phyloP scores from a whole-genome alignment of 2,888 invertebrate genomes.

The Doris montereyensis region DNA sequence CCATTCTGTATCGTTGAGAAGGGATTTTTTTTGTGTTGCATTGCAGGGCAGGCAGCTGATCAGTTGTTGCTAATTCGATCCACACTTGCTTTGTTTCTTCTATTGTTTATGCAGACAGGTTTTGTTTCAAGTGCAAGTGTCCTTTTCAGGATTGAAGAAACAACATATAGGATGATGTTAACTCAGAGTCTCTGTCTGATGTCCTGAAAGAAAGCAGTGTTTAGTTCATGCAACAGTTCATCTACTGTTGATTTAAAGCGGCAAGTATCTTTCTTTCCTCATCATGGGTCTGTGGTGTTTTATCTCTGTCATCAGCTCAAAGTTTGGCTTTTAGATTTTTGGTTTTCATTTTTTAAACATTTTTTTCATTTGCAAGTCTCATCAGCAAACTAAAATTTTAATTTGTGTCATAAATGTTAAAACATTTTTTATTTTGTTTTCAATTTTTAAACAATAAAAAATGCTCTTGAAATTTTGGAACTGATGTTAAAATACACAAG shows the following conservation, averaged over 20 bases:
- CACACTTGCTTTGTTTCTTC: conserved; percentile 50
- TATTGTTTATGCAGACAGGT: conserved; percentile 51
- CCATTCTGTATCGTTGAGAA: too few relatives aligned
- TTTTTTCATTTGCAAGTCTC: too few relatives aligned
- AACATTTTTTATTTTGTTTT: too few relatives aligned
- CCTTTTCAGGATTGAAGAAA: conserved; percentile 41
- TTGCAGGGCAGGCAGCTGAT: conserved; percentile 33
- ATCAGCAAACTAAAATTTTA: too few relatives aligned
- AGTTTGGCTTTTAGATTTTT: too few relatives aligned
- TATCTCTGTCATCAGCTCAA: conserved; percentile 6
- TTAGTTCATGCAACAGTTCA: conserved; percentile 45
- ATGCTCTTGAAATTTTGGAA: too few relatives aligned
- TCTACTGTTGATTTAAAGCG: conserved; percentile 49
- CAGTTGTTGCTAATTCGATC: conserved; percentile 46
- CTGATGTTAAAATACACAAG: too few relatives aligned
- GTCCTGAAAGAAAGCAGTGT: too few relatives aligned
- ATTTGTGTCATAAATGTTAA: too few relatives aligned
- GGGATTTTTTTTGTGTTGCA: conserved; percentile 26
- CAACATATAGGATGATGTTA: background rate
- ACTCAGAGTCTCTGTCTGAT: background rate
- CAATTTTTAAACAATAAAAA: too few relatives aligned
- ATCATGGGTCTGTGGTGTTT: conserved; percentile 43
- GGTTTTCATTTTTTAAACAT: too few relatives aligned
- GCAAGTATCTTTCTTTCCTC: conserved; percentile 55
- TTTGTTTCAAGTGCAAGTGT: conserved; percentile 43